A percentile compares a stretch with the other conserved stretches of the same genome.
phyloP scores from a whole-genome alignment of 2,113 vertebrate genomes.

The Gymnocephalus cernua region DNA sequence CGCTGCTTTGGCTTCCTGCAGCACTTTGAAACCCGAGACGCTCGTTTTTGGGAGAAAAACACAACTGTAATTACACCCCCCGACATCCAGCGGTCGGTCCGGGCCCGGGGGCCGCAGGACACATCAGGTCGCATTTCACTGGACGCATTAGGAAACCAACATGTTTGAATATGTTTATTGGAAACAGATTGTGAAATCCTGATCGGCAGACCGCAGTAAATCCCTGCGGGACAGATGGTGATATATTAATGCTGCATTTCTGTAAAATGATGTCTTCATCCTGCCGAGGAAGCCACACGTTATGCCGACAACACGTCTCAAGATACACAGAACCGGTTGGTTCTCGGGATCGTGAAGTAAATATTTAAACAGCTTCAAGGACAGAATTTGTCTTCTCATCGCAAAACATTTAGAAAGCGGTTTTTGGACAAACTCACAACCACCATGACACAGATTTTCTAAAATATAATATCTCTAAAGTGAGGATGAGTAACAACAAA shows the following conservation, averaged over 20 bases:
- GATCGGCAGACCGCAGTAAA: constrained; percentile 56
- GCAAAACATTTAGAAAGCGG: neutral
- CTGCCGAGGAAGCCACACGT: neutral
- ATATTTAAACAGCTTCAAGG: neutral
- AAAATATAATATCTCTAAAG: neutral
- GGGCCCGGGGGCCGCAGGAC: constrained; percentile 11
- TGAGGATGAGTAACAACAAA: neutral
- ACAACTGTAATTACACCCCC: constrained; percentile 32
- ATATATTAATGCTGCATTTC: constrained; percentile 27
- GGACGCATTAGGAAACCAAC: constrained; percentile 9
- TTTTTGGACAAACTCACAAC: neutral
- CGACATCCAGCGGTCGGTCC: neutral
- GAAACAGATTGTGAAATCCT: constrained; percentile 57
- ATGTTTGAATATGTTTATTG: constrained; percentile 63
- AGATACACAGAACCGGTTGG: neutral
- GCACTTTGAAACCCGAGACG: constrained; percentile 47
- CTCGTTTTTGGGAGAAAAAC: neutral
- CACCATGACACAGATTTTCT: neutral
- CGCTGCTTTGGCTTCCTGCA: constrained; percentile 40
- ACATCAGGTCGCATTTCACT: neutral
- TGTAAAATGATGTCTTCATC: neutral
- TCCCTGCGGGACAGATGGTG: constrained; percentile 63
- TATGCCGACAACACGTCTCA: neutral
- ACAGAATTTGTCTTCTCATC: neutral
- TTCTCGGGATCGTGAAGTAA: neutral